Evolutionary conservation across 2,888 invertebrate genomes (phyloP).

Genomic region (Pandemis corylana): DNA sequence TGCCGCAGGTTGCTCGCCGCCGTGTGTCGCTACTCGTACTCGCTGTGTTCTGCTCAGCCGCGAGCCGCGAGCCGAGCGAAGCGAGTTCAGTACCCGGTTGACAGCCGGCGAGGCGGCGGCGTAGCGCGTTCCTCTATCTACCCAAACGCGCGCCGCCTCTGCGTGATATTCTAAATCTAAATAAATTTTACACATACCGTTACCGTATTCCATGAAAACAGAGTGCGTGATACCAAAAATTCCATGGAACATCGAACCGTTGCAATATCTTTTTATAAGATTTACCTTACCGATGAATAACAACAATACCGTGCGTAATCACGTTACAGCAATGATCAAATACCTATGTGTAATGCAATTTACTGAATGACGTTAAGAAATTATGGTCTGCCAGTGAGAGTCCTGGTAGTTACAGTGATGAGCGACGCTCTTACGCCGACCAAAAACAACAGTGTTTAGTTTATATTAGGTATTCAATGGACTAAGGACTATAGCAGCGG

Average conservation of each 20-base stretch:
- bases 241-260: constrained; percentile 47
- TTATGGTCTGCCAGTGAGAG: constrained; percentile 47
- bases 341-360: constrained; percentile 48
- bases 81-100: constrained; percentile 83
- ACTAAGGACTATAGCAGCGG: constrained; percentile 29
- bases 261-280: constrained; percentile 67
- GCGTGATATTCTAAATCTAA: constrained; percentile 70
- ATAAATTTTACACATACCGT: constrained; percentile 70
- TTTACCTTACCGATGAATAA: constrained; percentile 60
- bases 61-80: neutral
- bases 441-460: constrained; percentile 59
- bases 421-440: constrained; percentile 36
- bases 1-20: constrained; percentile 61
- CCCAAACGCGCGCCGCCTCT: constrained; percentile 78
- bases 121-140: constrained; percentile 61
- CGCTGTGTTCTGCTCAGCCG: constrained; percentile 27
- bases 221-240: constrained; percentile 24
- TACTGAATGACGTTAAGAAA: constrained; percentile 48
- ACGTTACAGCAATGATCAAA: constrained; percentile 42
- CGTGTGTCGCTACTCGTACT: constrained; percentile 15
- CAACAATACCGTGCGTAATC: constrained; percentile 50
- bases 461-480: constrained; percentile 31
- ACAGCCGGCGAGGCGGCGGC: constrained; percentile 83
- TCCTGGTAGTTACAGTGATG: constrained; percentile 44
- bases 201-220: constrained; percentile 54